These are phyloP conservation scores for Microtus pennsylvanicus DNA, from an alignment of 2,113 vertebrate genomes.

Conservation along the genomic window DNA sequence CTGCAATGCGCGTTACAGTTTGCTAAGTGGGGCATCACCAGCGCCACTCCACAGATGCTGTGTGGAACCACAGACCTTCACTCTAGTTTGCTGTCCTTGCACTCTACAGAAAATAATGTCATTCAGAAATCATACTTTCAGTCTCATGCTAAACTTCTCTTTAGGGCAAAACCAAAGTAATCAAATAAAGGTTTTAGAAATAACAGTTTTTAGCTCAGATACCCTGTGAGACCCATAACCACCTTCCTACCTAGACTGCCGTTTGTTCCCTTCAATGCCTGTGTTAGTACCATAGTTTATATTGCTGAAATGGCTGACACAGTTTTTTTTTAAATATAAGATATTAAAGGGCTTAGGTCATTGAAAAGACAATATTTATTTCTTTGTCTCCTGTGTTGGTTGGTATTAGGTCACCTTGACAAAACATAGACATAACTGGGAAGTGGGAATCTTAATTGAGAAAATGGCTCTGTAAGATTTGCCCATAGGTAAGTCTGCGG, in stretches of 20 bases:
- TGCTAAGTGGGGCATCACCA: conserved; percentile 76
- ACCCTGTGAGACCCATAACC: conserved; percentile 75
- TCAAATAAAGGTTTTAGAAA: conserved; percentile 84
- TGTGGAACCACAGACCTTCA: conserved; percentile 61
- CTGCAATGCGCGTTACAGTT: not conserved
- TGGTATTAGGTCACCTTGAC: not conserved
- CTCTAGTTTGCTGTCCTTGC: conserved; percentile 67
- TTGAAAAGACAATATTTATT: conserved; percentile 47
- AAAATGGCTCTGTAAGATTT: not conserved
- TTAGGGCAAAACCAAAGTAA: conserved; percentile 85
- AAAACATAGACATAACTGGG: not conserved
- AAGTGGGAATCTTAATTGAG: not conserved
- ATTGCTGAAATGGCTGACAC: conserved; percentile 25
- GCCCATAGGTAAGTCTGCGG: not conserved
- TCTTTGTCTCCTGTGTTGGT: not conserved
- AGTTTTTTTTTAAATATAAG: not conserved
- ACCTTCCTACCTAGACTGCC: conserved; percentile 75
- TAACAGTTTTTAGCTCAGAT: conserved; percentile 81
- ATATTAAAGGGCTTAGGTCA: conserved; percentile 44
- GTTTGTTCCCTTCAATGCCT: conserved; percentile 75
- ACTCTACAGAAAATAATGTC: conserved; percentile 74
- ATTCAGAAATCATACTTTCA: conserved; percentile 83
- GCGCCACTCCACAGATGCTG: conserved; percentile 72
- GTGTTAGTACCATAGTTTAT: conserved; percentile 66
- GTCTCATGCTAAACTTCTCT: conserved; percentile 85